Base-by-base conservation (phyloP, 2,113 vertebrate genomes). In the Syrmaticus mikado region DNA sequence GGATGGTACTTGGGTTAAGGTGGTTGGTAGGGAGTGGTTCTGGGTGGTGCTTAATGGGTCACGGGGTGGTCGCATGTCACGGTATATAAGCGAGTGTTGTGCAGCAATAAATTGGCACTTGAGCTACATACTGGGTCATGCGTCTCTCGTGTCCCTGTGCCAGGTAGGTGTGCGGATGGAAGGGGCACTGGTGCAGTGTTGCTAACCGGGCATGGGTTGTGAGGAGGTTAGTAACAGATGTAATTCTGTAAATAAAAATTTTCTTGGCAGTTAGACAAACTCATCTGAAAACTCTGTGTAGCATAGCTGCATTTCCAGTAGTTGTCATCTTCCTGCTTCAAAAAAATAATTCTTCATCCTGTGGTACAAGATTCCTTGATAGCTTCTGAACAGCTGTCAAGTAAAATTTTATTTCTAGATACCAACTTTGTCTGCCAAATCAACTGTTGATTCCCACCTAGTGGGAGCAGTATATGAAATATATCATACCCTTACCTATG, bases 301-400 rank as follows among this genome's bases (percentile, higher is more conserved):
- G 36, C 36, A 38, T 82, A 75, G 76, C 43, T 90, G 27, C 40
- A 82, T 95, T 96, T 93, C 66, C 89, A 77, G 66, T 90, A 62
- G 62, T 87, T 94, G 66, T 75, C 55, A 75, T 72, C 43, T 95
- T 96, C 95, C 67, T 93, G 16, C 74, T 96, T 89, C 55, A 92
- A 83, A 90, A 83, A 90, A 87, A 92, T 61, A 80, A 75, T 62
- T 91, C 86, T 93, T 95, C 52, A 64, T 91, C 22, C 60, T 85
- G 57, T 2, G 2, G 71, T 46, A 28, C 75, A 91, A 84, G 46
- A 62, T 92, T 92, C 41, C 52, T 72, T 93, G 87, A 95, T 87
- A 80, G 18, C 20, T 96, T 96, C 91, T 93, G 80, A 96, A 90
- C 74, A 95, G 34, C 57, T 95, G 82, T 89, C 95, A 96, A 95